Evolutionary conservation across 2,888 invertebrate species (phyloP).

Genomic region (Vannuccia rotundouncinata): DNA sequence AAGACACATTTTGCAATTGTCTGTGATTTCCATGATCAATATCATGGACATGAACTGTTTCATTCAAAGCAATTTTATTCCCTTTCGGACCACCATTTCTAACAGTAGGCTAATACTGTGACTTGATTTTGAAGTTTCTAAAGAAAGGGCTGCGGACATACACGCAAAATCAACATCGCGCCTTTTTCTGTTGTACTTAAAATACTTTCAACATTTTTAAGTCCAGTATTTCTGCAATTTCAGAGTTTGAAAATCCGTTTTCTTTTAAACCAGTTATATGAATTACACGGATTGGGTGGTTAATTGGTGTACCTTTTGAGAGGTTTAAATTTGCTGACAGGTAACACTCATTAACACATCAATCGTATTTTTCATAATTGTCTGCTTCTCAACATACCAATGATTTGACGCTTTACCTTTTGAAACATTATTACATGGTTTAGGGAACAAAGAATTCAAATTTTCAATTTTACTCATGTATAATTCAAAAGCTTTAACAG

Average conservation of each 20-base stretch:
- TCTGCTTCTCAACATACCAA: no score
- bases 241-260: background rate
- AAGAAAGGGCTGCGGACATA: no score
- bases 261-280: background rate
- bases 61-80: no score
- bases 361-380: background rate
- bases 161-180: no score
- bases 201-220: background rate
- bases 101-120: no score
- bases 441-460: background rate
- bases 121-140: no score
- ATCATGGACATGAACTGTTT: no score
- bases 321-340: background rate
- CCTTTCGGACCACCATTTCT: no score
- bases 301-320: background rate
- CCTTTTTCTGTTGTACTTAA: no score
- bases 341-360: background rate
- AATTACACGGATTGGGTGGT: background rate
- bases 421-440: background rate
- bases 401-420: background rate
- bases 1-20: no score
- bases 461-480: background rate
- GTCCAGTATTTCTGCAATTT: slow-evolving; percentile 8
- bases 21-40: no score
- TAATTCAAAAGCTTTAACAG: background rate